Conservation (phyloP, 2,113 vertebrate species). For the Pimephales promelas region DNA sequence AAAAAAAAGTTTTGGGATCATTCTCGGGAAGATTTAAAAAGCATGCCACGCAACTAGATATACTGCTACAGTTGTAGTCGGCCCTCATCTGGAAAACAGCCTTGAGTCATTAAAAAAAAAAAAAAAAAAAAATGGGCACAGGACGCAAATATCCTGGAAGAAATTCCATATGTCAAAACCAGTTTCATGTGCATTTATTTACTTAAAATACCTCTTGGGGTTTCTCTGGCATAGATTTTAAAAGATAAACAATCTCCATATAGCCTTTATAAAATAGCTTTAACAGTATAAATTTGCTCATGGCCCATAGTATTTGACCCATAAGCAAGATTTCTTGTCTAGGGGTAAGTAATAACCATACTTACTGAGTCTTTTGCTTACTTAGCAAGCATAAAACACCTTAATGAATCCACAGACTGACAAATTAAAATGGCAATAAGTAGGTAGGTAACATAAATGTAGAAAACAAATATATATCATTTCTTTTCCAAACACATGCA, state of each 20-base stretch:
- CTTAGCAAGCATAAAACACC: conserved; percentile 52
- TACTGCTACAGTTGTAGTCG: conserved; percentile 25
- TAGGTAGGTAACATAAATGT: neutral
- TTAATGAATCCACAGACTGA: conserved; percentile 1
- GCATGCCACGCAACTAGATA: conserved; percentile 54
- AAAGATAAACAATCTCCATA: conserved; percentile 37
- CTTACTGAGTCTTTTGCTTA: conserved; percentile 31
- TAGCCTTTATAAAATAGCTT: neutral
- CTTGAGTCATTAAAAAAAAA: conserved; percentile 41
- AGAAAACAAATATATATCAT: neutral
- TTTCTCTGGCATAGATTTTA: conserved; percentile 28
- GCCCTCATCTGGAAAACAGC: conserved; percentile 51
- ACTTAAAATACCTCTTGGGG: conserved; percentile 38
- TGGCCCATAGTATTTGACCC: neutral
- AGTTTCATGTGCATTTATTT: conserved; percentile 43
- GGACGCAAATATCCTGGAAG: conserved; percentile 48
- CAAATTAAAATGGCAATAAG: conserved; percentile 10
- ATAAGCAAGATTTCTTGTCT: conserved; percentile 4
- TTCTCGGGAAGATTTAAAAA: conserved; percentile 70
- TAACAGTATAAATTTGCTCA: neutral
- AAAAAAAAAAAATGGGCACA: conserved; percentile 29
- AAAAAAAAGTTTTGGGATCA: conserved; percentile 71
- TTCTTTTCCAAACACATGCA: conserved; percentile 8
- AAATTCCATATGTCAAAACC: conserved; percentile 45
- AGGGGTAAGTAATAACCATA: conserved; percentile 8